Conservation (phyloP, 2,797 vertebrate genomes). For the Tokudaia muenninki region DNA sequence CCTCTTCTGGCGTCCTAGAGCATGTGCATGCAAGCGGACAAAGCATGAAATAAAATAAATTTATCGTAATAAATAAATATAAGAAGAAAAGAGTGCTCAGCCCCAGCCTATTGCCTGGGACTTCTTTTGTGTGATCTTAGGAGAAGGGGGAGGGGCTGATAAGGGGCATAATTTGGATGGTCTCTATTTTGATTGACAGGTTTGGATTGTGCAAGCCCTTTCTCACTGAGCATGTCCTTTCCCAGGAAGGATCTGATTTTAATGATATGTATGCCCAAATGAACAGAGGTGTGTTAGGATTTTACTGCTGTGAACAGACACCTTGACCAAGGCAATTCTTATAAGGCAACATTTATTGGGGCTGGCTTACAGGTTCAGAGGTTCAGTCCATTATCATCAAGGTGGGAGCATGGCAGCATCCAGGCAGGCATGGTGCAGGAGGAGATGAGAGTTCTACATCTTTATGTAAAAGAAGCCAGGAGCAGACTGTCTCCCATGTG, state of each 20-base stretch:
- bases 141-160: not conserved
- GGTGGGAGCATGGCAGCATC: not conserved
- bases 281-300: not conserved
- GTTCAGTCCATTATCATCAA: not conserved
- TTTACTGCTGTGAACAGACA: not conserved
- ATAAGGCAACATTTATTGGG: not conserved
- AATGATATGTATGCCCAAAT: not conserved
- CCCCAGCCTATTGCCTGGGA: not conserved
- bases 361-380: not conserved
- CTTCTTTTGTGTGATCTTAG: not conserved
- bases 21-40: not conserved
- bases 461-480: not conserved
- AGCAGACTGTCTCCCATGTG: not conserved
- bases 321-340: not conserved
- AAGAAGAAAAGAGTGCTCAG: not conserved
- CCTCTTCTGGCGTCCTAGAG: not conserved
- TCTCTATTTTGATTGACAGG: not conserved
- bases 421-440: not conserved
- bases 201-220: not conserved
- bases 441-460: not conserved
- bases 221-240: not conserved
- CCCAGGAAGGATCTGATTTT: not conserved
- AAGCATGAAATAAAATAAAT: not conserved
- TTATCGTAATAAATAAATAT: not conserved
- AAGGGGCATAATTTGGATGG: not conserved